Evolutionary conservation across 2,888 invertebrate species (phyloP), one percentile per base, ranked within the genome.

Genomic region (Gastrophysa polygoni): DNA sequence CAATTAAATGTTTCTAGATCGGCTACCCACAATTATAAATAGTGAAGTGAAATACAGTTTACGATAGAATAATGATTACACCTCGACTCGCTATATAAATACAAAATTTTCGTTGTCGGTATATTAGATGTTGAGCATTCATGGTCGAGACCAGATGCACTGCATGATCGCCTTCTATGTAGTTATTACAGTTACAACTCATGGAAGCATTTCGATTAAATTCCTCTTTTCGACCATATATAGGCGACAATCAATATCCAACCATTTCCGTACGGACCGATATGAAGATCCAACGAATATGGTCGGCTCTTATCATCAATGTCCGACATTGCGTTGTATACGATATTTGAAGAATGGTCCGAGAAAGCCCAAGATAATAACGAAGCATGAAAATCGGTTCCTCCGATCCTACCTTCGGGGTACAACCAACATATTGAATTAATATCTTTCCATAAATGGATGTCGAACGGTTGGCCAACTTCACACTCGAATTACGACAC

Each of bases 381-480:
- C 11, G 20, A 10, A 17, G 46, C 17, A 46, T 38, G n/a, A 54
- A 14, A 54, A 54, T 54, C 38, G 28, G 44, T 54, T 28, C 14
- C 43, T 44, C 24, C 4, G 24, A 24, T 43, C 43, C 38, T 43
- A 54, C 17, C 24, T 34, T 54, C 54, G 20, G 44, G 54, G n/a
- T 14, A 38, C 38, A 14, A 6, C 10, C 38, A 54, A 54, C 43
- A 54, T 34, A 54, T 54, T 43, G 43, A 43, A 43, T 54, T 43
- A 54, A 54, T 54, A 54, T 29, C 24, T 34, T 54, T 54, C 54
- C 54, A 43, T 54, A 54, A 38, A 54, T 34, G 54, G 54, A 24
- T 24, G 24, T 54, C 43, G 52, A 54, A 24, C 43, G 43, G 54
- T 54, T 54, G 54, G 54, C 54, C 54, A 54, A 54, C 54, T 54